Base-by-base conservation (phyloP, 1,140 invertebrate genomes). In the Panulirus ornatus region DNA sequence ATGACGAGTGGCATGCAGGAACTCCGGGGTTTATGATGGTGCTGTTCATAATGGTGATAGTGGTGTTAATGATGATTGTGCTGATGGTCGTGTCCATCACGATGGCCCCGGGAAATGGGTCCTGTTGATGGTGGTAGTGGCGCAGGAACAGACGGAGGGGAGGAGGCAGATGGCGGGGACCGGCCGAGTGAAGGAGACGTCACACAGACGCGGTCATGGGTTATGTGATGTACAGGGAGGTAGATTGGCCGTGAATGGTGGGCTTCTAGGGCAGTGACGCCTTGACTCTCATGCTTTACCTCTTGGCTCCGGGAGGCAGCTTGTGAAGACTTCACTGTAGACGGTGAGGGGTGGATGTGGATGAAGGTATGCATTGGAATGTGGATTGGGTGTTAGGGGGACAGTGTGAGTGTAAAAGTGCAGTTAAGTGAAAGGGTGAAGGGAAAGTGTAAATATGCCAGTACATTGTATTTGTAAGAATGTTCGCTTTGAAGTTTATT, bases 61-160 rank as follows among this genome's bases (percentile, higher is more conserved):
- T 40, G 44, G 36, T 54, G 54, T 66, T 42, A 70, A 71, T 71
- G 82, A 70, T 84, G 82, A 71, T 84, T 66, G 54, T 66, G 16
- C 36, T 2, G 58, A 71, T 84, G 58, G 54, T 66, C 19, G 58
- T 22, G 2, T n/a, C 47, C 27, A 47, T 81, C 51, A 30, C 22
- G 47, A 51, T 81, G 78, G 44, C 30, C n/a, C 42, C 14, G 22
- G 1, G 6, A 27, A 30, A 66, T 66, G 27, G 11, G 30, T 66
- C n/a, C 0, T 66, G 58, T 66, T 66, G 58, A 66, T 30, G 30
- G 11, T 30, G 58, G n/a, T 22, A 30, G 44, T 47, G 44, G 44
- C 14, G 44, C 5, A 6, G 44, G 44, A 58, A 58, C 19, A 58
- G 54, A 22, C 16, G 54, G 14, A 58, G 14, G 54, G 54, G 11